These are phyloP conservation scores for Melopsittacus undulatus DNA, from an alignment of 2,797 vertebrate species.

Conservation along the genomic window DNA sequence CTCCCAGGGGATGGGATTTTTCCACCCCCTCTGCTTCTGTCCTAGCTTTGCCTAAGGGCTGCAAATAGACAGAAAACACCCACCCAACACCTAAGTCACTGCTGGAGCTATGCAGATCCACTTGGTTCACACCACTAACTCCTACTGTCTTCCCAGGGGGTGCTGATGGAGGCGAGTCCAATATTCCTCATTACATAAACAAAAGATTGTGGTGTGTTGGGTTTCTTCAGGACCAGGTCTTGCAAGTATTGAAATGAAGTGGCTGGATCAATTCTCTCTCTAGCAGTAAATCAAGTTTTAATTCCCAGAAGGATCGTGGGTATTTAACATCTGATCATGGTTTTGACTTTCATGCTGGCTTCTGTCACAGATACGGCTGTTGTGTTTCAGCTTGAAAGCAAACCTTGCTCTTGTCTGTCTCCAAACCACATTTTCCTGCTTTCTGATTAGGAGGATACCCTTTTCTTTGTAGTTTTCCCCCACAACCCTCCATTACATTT, in stretches of 20 bases:
- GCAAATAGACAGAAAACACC: neutral
- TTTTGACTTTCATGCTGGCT: neutral
- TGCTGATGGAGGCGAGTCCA: neutral
- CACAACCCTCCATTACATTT: neutral
- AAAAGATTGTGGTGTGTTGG: neutral
- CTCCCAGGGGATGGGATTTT: neutral
- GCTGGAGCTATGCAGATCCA: neutral
- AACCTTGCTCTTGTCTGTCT: neutral
- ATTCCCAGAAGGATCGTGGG: neutral
- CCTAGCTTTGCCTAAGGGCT: neutral
- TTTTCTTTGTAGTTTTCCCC: neutral
- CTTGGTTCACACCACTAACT: neutral
- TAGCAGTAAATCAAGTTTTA: neutral
- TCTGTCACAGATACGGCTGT: neutral
- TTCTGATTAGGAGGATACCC: neutral
- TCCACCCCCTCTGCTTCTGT: neutral
- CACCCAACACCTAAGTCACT: neutral
- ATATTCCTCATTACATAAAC: neutral
- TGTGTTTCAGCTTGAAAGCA: neutral
- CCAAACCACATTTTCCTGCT: neutral
- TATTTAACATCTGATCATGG: neutral
- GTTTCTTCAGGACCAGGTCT: conserved; percentile 20
- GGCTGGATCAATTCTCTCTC: neutral
- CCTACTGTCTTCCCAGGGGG: neutral
- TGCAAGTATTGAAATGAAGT: conserved; percentile 38